Evolutionary conservation across 2,113 vertebrate species (phyloP).

Genomic region (Oophaga pumilio): DNA sequence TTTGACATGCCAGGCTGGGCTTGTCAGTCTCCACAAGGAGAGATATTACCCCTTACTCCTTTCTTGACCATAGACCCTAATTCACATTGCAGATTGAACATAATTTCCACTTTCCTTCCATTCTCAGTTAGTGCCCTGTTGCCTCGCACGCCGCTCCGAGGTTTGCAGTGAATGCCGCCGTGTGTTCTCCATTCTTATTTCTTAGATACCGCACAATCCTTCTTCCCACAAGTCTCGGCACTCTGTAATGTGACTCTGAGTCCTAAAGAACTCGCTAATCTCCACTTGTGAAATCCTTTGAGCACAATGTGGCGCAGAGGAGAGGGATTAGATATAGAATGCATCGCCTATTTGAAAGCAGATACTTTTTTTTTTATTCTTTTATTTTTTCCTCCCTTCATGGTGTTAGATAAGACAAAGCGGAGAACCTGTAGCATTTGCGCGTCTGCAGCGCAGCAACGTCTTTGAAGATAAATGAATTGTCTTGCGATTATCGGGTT

Average conservation of each 20-base stretch:
- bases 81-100: background rate
- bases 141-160: background rate
- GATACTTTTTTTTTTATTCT: slow-evolving; percentile 19
- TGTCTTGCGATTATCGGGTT: slow-evolving; percentile 28
- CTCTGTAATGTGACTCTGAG: slow-evolving; percentile 47
- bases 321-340: slow-evolving; percentile 54
- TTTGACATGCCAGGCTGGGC: too few relatives aligned
- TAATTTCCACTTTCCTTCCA: background rate
- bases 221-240: slow-evolving; percentile 37
- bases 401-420: slow-evolving; percentile 51
- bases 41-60: too few relatives aligned
- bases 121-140: background rate
- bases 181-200: slow-evolving; percentile 14
- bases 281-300: slow-evolving; percentile 57
- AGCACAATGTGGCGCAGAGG: slow-evolving; percentile 50
- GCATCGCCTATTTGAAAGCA: slow-evolving; percentile 50
- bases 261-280: slow-evolving; percentile 46
- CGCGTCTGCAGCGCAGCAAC: slow-evolving; percentile 13
- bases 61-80: background rate
- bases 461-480: slow-evolving; percentile 49
- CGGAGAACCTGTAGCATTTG: slow-evolving; percentile 25
- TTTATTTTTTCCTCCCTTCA: slow-evolving; percentile 12
- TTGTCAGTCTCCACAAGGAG: too few relatives aligned
- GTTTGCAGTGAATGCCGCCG: background rate
- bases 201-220: slow-evolving; percentile 28